These are phyloP conservation scores for Zingel zingel DNA, from an alignment of 2,113 vertebrate genomes.

Conservation along the genomic window DNA sequence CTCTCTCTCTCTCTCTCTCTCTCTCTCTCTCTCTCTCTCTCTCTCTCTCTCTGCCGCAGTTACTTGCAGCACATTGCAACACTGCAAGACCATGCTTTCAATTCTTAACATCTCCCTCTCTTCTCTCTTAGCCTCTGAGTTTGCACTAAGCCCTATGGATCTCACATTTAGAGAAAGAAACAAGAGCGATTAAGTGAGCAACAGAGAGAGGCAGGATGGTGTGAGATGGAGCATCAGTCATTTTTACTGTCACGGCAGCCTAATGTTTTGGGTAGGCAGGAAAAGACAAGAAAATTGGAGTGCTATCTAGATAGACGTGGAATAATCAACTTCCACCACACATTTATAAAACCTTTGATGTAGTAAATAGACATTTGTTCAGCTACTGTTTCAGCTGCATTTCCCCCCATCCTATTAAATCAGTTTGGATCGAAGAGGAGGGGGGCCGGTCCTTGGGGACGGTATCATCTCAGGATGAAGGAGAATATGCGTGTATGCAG, in stretches of 20 bases:
- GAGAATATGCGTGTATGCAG: slow-evolving; percentile 59
- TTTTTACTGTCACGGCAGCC: slow-evolving; percentile 50
- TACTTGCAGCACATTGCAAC: slow-evolving; percentile 64
- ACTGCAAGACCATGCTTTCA: slow-evolving; percentile 67
- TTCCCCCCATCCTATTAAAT: slow-evolving; percentile 7
- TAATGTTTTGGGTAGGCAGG: slow-evolving; percentile 54
- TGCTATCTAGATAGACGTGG: slow-evolving; percentile 14
- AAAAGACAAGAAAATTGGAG: slow-evolving; percentile 27
- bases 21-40: slow-evolving; percentile 37
- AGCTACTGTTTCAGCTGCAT: slow-evolving; percentile 34
- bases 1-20: slow-evolving; percentile 39
- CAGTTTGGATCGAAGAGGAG: slow-evolving; percentile 30
- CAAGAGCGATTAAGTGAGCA: slow-evolving; percentile 60
- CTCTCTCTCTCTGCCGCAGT: slow-evolving; percentile 61
- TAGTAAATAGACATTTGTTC: slow-evolving; percentile 24
- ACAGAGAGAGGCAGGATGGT: slow-evolving; percentile 32
- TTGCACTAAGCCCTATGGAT: slow-evolving; percentile 51
- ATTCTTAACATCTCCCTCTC: slow-evolving; percentile 48
- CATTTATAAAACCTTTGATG: slow-evolving; percentile 38
- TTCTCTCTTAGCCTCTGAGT: slow-evolving; percentile 36
- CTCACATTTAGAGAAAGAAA: slow-evolving; percentile 41
- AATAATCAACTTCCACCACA: slow-evolving; percentile 19
- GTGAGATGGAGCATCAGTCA: slow-evolving; percentile 30
- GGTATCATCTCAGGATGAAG: slow-evolving; percentile 28
- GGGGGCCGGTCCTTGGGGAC: slow-evolving; percentile 31